Evolutionary conservation across 2,888 invertebrate species (phyloP).

Genomic region (Boloria selene): DNA sequence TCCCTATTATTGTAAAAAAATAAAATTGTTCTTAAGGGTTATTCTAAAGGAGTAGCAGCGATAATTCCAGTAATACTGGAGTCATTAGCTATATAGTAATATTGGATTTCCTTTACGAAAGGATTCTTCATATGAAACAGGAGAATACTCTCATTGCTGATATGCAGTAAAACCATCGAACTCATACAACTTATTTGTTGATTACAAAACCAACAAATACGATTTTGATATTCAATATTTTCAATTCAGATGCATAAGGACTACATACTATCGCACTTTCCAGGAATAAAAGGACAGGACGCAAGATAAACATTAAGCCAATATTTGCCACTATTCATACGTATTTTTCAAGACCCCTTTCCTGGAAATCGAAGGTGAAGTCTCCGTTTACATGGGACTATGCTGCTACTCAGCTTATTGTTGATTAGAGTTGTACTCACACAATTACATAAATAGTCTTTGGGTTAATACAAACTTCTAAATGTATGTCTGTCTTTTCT

Average conservation of each 20-base stretch:
- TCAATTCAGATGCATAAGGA: slow-evolving; percentile 54
- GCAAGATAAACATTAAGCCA: slow-evolving; percentile 55
- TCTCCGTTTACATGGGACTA: slow-evolving; percentile 56
- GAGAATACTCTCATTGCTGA: slow-evolving; percentile 56
- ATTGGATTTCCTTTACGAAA: slow-evolving; percentile 67
- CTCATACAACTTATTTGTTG: slow-evolving; percentile 57
- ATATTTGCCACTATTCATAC: slow-evolving; percentile 63
- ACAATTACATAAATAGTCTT: slow-evolving; percentile 53
- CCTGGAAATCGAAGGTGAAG: slow-evolving; percentile 51
- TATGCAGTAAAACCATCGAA: slow-evolving; percentile 66
- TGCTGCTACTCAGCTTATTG: slow-evolving; percentile 42
- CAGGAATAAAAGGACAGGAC: slow-evolving; percentile 49
- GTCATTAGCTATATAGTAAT: too few relatives aligned
- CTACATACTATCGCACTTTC: slow-evolving; percentile 52
- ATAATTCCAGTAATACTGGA: slow-evolving; percentile 60
- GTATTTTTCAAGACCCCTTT: slow-evolving; percentile 48
- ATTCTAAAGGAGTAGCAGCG: slow-evolving; percentile 53
- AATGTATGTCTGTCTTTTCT: slow-evolving; percentile 57
- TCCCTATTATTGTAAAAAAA: slow-evolving; percentile 62
- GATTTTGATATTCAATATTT: slow-evolving; percentile 49
- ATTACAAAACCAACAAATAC: slow-evolving; percentile 57
- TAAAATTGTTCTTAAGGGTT: slow-evolving; percentile 42
- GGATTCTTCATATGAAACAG: slow-evolving; percentile 46
- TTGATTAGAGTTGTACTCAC: slow-evolving; percentile 53
- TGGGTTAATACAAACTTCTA: slow-evolving; percentile 55